Conservation (phyloP, 2,888 invertebrate genomes). For the Caenorhabditis imperialis region DNA sequence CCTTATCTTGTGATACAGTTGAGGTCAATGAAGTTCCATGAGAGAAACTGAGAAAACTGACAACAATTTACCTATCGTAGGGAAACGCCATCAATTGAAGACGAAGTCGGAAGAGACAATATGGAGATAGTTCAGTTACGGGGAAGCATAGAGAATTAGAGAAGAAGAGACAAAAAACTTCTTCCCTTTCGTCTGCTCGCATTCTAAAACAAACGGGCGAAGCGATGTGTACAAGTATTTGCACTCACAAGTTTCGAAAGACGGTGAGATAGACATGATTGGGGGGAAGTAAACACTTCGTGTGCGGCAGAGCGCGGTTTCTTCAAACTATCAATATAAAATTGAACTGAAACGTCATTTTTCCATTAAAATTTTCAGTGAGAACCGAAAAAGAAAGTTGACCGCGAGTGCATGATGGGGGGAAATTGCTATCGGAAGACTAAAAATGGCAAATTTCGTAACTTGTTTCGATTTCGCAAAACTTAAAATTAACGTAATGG, state of each 20-base stretch:
- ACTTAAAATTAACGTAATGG: not conserved
- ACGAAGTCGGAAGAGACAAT: too few species aligned
- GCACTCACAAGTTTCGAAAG: constrained; percentile 41
- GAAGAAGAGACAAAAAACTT: not conserved
- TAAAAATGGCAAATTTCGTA: constrained; percentile 9
- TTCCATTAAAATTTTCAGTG: not conserved
- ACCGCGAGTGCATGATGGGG: not conserved
- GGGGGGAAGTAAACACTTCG: constrained; percentile 38
- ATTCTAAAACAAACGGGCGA: constrained; percentile 31
- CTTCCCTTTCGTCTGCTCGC: not conserved
- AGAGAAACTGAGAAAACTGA: too few species aligned
- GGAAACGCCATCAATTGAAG: too few species aligned
- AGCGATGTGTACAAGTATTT: constrained; percentile 43
- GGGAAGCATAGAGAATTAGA: not conserved
- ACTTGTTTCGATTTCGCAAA: not conserved
- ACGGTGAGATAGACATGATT: constrained; percentile 32
- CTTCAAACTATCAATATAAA: too few species aligned
- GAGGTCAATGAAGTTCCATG: too few species aligned
- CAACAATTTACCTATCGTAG: too few species aligned
- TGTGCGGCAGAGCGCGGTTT: constrained; percentile 42
- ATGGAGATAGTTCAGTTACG: too few species aligned
- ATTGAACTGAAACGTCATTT: too few species aligned
- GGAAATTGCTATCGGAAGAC: too few species aligned
- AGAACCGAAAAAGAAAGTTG: not conserved
- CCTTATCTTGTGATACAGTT: constrained; percentile 13